Evolutionary conservation across 2,113 vertebrate species (phyloP), one percentile per base, ranked within the genome.

Genomic region (Mormyrus iriodes): DNA sequence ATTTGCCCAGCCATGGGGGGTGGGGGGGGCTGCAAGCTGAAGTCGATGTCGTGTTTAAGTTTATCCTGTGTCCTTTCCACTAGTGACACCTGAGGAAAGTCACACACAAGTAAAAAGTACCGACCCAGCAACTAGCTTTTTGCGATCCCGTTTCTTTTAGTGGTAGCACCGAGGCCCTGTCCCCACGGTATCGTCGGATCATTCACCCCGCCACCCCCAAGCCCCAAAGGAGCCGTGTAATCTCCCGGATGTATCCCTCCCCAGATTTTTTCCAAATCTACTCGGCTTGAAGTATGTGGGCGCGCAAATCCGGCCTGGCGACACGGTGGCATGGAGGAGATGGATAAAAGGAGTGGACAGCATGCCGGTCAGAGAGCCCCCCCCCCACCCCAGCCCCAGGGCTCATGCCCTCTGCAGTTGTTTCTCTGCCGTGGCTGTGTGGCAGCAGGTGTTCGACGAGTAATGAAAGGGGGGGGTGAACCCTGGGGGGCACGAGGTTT

Each of bases 251-350:
- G 93, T 93, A 93, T 91, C 93, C 92, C 89, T 91, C 91, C 92
- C 91, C 91, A 91, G 91, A 95, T 95, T 95, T 94, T 95, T 96
- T 96, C 95, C 94, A 93, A 95, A 94, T 95, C 95, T 95, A 92
- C 89, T 92, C 93, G 86, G 91, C 90, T 83, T 90, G 91, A 94
- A 93, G 93, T 93, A 96, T 95, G 94, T 44, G 92, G 91, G 93
- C 91, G 91, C 92, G 90, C 93, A 96, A 95, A 96, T 95, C 94
- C 94, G 88, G 91, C 17, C 93, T 94, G 96, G 96, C 95, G 95
- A 95, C 96, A 91, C 89, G 9, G 91, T 91, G 94, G 94, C 94
- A 94, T 95, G 94, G 91, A 90, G 90, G 51, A 88, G 93, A 91
- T 92, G 92, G 94, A 94, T 95, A 94, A 95, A 94, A 94, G 39